Percentiles rank a stretch among this genome's conserved stretches.
These are phyloP conservation scores for Philypnodon macrostomus DNA, from an alignment of 2,797 vertebrate species.

Conservation along the genomic window DNA sequence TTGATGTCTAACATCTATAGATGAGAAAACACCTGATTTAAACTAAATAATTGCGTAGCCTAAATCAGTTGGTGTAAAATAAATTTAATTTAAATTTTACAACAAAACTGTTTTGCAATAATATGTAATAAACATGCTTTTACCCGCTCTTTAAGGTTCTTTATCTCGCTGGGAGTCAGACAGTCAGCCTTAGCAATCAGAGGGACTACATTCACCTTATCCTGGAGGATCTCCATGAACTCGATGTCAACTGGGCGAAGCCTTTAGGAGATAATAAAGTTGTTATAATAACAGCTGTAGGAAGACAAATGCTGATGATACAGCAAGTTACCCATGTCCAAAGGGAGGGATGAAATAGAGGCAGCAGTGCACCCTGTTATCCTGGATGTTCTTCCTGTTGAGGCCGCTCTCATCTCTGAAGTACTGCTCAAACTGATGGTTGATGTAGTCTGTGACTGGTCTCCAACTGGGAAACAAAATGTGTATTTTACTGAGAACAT, in stretches of 20 bases:
- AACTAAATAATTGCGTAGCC: no score
- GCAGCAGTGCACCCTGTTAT: slow-evolving; percentile 95
- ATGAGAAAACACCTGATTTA: no score
- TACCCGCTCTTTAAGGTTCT: slow-evolving; percentile 91
- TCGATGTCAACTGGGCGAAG: slow-evolving; percentile 91
- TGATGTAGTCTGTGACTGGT: slow-evolving; percentile 88
- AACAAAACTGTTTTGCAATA: no score
- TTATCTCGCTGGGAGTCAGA: slow-evolving; percentile 87
- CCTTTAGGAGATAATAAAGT: slow-evolving; percentile 66
- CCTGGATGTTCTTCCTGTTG: slow-evolving; percentile 95
- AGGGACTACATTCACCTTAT: slow-evolving; percentile 93
- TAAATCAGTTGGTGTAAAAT: no score
- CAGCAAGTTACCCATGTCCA: slow-evolving; percentile 84
- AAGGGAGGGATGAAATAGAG: slow-evolving; percentile 96
- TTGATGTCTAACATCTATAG: no score
- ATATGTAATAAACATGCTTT: no score
- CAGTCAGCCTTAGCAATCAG: slow-evolving; percentile 94
- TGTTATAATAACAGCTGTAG: no score
- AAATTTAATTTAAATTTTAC: no score
- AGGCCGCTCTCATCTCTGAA: slow-evolving; percentile 92
- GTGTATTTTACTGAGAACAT: no score
- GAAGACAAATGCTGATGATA: background rate
- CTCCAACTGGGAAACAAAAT: no score
- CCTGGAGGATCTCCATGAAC: slow-evolving; percentile 95
- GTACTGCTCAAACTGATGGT: no score